A percentile compares a stretch with the other conserved stretches of the same genome.
Conservation (phyloP, 2,113 vertebrate genomes). For the Leptocoma aspasia region DNA sequence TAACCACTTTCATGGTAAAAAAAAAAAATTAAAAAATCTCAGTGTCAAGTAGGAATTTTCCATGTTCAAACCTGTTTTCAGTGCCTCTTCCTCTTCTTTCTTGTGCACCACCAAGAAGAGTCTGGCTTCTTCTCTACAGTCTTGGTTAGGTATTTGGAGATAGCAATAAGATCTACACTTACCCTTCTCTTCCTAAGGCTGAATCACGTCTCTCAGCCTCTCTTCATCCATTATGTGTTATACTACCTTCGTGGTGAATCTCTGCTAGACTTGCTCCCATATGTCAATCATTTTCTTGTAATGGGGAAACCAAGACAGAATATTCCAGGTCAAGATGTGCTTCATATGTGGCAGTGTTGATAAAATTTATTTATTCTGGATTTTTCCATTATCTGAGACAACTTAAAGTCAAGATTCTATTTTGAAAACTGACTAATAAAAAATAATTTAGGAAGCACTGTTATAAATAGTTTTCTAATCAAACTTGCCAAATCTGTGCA, state of each 20-base stretch:
- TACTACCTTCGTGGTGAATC: not conserved
- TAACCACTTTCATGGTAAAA: not conserved
- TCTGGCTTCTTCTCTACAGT: not conserved
- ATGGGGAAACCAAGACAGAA: not conserved
- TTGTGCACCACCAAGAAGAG: not conserved
- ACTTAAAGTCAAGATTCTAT: not conserved
- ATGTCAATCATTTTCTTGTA: not conserved
- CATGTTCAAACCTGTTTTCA: not conserved
- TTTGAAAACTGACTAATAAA: not conserved
- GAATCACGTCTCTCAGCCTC: not conserved
- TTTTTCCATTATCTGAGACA: not conserved
- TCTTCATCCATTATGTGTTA: not conserved
- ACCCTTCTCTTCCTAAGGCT: not conserved
- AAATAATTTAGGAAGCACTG: not conserved
- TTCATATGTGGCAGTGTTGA: not conserved
- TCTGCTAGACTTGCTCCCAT: not conserved
- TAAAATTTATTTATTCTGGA: not conserved
- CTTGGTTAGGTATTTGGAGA: not conserved
- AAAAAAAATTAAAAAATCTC: rapidly evolving
- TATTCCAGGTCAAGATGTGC: not conserved
- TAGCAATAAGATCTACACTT: not conserved
- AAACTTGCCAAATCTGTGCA: not conserved
- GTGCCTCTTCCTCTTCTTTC: not conserved
- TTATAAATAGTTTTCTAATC: not conserved
- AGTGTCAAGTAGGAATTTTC: not conserved